Evolutionary conservation across 2,797 vertebrate species (phyloP).

Genomic region (Carcharodon carcharias): DNA sequence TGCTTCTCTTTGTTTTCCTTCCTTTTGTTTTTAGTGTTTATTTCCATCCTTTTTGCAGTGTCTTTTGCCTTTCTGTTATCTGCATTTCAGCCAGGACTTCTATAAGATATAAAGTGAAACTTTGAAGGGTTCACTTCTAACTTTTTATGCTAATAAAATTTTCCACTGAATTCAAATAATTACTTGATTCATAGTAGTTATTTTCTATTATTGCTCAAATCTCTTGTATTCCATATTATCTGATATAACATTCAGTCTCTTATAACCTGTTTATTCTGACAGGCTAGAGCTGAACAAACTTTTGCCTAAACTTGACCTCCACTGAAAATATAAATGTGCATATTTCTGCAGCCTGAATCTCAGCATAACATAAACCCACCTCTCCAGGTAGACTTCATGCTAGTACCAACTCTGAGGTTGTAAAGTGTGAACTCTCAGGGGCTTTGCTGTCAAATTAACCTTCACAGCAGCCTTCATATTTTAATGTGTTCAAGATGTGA

Average conservation of each 20-base stretch:
- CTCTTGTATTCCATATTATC: neutral
- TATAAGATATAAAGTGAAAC: neutral
- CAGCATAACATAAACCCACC: neutral
- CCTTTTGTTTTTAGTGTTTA: neutral
- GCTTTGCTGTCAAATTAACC: slow-evolving; percentile 25
- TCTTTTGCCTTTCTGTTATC: neutral
- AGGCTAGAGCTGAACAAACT: neutral
- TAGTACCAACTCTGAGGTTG: neutral
- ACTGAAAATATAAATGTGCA: neutral
- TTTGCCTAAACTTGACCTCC: neutral
- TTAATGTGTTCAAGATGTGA: slow-evolving; percentile 30
- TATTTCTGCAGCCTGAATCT: slow-evolving; percentile 21
- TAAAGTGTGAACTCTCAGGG: neutral
- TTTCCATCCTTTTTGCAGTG: neutral
- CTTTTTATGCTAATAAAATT: neutral
- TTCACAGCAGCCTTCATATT: neutral
- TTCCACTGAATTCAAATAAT: neutral
- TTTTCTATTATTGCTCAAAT: neutral
- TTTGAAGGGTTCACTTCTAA: neutral
- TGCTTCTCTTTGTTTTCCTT: neutral
- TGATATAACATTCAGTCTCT: neutral
- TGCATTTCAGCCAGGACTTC: neutral
- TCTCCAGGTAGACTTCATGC: neutral
- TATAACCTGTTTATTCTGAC: neutral
- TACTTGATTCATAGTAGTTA: neutral